A percentile compares a stretch with the other conserved stretches of the same genome.
Evolutionary conservation across 2,888 invertebrate genomes (phyloP).

Genomic region (Mechanitis mazaeus): DNA sequence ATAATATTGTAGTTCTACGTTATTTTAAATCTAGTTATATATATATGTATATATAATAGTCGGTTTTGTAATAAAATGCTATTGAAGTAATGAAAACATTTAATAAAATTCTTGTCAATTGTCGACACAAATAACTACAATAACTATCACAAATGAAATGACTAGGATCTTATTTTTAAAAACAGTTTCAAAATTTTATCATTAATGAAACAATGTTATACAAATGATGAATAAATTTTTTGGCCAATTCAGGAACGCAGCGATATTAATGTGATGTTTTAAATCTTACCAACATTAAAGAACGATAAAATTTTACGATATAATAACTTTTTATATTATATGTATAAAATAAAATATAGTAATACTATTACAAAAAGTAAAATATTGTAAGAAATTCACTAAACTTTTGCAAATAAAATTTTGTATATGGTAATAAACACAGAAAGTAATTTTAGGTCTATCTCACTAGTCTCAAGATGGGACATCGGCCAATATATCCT

Average conservation of each 20-base stretch:
- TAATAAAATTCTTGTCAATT: constrained; percentile 27
- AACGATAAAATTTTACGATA: background rate
- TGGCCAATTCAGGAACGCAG: constrained; percentile 5
- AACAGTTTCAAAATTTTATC: background rate
- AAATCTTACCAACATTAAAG: background rate
- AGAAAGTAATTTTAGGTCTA: too few species aligned
- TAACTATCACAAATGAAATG: constrained; percentile 9
- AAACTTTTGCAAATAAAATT: too few species aligned
- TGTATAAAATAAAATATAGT: too few species aligned
- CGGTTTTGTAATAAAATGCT: constrained; percentile 16
- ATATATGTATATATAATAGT: too few species aligned
- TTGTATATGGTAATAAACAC: too few species aligned
- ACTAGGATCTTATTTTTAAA: background rate
- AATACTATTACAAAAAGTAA: too few species aligned
- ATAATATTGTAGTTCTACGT: too few species aligned
- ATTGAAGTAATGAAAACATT: constrained; percentile 30
- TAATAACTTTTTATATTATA: too few species aligned
- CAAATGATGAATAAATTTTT: background rate
- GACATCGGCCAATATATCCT: too few species aligned
- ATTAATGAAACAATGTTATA: background rate
- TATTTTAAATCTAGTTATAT: too few species aligned
- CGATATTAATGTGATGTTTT: background rate
- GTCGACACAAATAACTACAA: background rate
- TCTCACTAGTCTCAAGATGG: too few species aligned
- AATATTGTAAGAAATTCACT: too few species aligned